Base-by-base conservation (phyloP, 1,140 invertebrate species). In the Caenorhabditis tropicalis region DNA sequence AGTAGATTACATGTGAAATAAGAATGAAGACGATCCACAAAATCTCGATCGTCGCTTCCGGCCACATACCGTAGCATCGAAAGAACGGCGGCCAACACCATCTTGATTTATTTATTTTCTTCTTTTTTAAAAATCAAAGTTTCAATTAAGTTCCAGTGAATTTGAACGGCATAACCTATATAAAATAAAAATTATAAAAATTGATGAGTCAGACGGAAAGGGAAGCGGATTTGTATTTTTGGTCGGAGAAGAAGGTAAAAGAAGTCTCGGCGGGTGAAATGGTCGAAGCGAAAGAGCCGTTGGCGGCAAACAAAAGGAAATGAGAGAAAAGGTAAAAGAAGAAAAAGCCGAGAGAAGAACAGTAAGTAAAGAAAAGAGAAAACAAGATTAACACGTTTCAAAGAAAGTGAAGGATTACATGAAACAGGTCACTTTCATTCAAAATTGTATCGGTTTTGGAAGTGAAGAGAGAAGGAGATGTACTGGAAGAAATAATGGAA, bases 11-110 rank as follows among this genome's bases (percentile, higher is more conserved):
- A 82, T 33, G 87, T 87, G 83, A 87, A 87, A 46, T 87, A 87
- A 2, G 82, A 85, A 46, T 87, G 87, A 43, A 87, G 83, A 24
- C 87, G 86, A 85, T 87, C 87, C 12, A 87, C 84, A 43, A 87
- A 87, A 80, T 87, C 86, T n/a, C 86, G 82, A 46, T 87, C 87
- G 27, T 87, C 86, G 24, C 53, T 80, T 29, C 86, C 86, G 9
- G 58, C 86, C 24, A 87, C 86, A 85, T 87, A 87, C 16, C 86
- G 86, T 36, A 87, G 86, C 86, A 87, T 87, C 27, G 86, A 87
- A 24, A 87, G 60, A 27, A 87, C 86, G 15, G 86, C 84, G 19
- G 86, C 84, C 74, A 87, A 80, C 86, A 87, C 86, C 86, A 87
- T 87, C 58, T 81, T 87, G 82, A 33, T 46, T 74, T 19, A 4